Evolutionary conservation across 2,797 vertebrate genomes (phyloP), one percentile per base, ranked within the genome.

Genomic region (Hoplostethus mediterraneus): DNA sequence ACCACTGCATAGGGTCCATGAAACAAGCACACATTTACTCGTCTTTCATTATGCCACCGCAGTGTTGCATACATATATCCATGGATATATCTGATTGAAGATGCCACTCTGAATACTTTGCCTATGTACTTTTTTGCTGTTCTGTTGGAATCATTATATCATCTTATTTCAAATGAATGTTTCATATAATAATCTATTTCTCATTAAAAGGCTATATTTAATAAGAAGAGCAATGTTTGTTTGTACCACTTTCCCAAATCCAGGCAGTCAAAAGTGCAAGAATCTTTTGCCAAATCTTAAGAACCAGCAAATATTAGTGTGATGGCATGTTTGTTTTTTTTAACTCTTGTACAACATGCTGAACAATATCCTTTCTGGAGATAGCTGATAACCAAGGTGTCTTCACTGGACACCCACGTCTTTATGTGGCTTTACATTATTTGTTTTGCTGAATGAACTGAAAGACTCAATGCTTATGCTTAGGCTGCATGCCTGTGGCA

Each of bases 141-240:
- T 94, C 85, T 93, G 92, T 94, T 95, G 79, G 83, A 84, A 92
- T 28, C 28, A 28, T 93, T 92, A 93, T 94, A 93, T 94, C 92
- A 87, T 92, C 94, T 95, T 93, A 94, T 94, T 95, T 95, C 93
- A 95, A 95, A 94, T 95, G 94, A 95, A 95, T 95, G 94, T 95
- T 95, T 95, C 94, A 95, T 94, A 95, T 95, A 94, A 94, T 95
- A 95, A 91, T 95, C 94, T 94, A 95, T 95, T 95, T 95, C 94
- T 95, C 94, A 95, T 95, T 95, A 95, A 95, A 95, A 95, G 87
- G 93, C 93, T 95, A 95, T 95, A 95, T 95, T 95, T 95, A 95
- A 95, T 95, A 95, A 92, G 90, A 94, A 91, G 92, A 90, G 87
- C 90, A 83, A 87, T 87, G 85, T 85, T 84, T 90, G 78, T 95